These are phyloP conservation scores for Gila robusta DNA, from an alignment of 2,797 vertebrate species.

Conservation along the genomic window DNA sequence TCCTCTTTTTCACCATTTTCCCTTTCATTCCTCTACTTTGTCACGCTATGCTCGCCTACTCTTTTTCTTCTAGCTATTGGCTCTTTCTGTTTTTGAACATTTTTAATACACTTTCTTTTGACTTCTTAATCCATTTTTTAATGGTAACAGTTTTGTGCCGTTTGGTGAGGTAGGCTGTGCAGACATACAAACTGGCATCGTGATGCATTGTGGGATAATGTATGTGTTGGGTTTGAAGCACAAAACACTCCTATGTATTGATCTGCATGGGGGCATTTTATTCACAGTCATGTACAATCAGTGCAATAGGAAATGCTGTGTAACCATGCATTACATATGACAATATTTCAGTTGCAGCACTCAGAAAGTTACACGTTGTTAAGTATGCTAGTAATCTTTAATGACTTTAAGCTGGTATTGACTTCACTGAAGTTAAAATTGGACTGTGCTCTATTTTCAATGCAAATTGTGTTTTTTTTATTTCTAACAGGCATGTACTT, in stretches of 20 bases:
- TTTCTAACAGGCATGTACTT: constrained; percentile 77
- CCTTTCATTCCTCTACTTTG: constrained; percentile 44
- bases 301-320: constrained; percentile 33
- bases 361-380: not conserved
- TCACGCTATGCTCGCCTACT: constrained; percentile 56
- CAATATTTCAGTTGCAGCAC: constrained; percentile 12
- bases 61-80: constrained; percentile 54
- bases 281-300: constrained; percentile 51
- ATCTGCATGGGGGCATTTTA: constrained; percentile 80
- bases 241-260: constrained; percentile 69
- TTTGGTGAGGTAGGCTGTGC: constrained; percentile 70
- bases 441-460: constrained; percentile 37
- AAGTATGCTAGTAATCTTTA: constrained; percentile 19
- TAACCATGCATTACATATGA: constrained; percentile 43
- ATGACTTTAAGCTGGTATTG: constrained; percentile 25
- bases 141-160: constrained; percentile 70
- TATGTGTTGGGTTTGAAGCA: constrained; percentile 80
- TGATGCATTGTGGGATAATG: constrained; percentile 86
- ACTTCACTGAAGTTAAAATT: constrained; percentile 40
- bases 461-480: constrained; percentile 36
- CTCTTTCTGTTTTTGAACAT: constrained; percentile 44
- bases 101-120: constrained; percentile 66
- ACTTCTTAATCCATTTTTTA: constrained; percentile 64
- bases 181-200: constrained; percentile 79
- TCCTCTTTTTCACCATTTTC: constrained; percentile 36